Base-by-base conservation (phyloP, 2,888 invertebrate genomes). In the Pasiphila rectangulata region DNA sequence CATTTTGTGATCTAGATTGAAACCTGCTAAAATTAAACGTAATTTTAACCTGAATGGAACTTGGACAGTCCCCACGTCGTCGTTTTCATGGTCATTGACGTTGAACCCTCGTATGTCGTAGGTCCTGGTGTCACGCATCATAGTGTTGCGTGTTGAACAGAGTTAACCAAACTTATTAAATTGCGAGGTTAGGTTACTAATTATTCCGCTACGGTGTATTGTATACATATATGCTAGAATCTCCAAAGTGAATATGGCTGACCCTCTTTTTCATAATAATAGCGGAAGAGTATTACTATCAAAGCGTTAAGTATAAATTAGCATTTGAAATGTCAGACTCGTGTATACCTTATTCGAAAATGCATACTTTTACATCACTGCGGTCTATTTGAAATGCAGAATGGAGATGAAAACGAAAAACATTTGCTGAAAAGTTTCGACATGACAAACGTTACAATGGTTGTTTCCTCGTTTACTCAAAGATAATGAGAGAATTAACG, bases 401-500 rank as follows among this genome's bases (percentile, higher is more conserved):
- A 46, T 51, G 39, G 35, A 46, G 37, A 37, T 51, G 46, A 51
- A 48, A 48, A 52, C 53, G 51, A 46, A 54, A 56, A 56, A 39
- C 25, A 35, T 57, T 51, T 45, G 16, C 45, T 40, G 47, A 40
- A 48, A 46, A 43, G 40, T 59, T 57, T 57, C 51, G 10, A 49
- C 43, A 52, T 49, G 46, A 39, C 51, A 49, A 32, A 42, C 43
- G 45, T 46, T 37, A 42, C 23, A 21, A 17, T 29, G 34, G 40
- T 23, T 20, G 37, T 46, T 51, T 38, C 38, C 36, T 41, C 34
- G 36, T 43, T 55, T 51, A 43, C 45, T 47, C 39, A 58, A 62
- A 64, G 56, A 57, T 54, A 57, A 53, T 51, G 55, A 50, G 42
- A 44, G 52, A 47, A 64, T 64, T 34, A 32, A 29, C 37, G n/a